Base-by-base conservation (phyloP, 2,797 vertebrate species). In the Siniperca undulata region DNA sequence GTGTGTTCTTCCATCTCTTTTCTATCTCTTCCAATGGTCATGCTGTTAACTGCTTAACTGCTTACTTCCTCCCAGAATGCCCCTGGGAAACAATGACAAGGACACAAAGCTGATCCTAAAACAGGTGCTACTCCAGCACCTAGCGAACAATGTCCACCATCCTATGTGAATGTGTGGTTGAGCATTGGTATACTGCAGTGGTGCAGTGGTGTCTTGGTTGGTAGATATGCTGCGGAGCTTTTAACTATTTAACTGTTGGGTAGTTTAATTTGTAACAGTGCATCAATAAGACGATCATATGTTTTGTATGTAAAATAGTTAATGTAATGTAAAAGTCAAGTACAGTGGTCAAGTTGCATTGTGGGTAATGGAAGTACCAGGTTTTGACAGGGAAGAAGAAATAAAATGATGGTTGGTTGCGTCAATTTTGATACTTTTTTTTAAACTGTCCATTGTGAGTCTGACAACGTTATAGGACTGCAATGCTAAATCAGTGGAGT, bases 11-110 rank as follows among this genome's bases (percentile, higher is more conserved):
- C 71, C 77, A 81, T 85, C 76, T 69, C 71, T 48, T 74, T 74
- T 90, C 72, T 76, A 81, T 85, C 77, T 66, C 70, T 52, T 76
- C 76, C 83, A 93, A 84, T 93, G 92, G 92, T 92, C 89, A 90
- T 88, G 74, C 87, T 74, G 82, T 92, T 94, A 93, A 92, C 84
- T 89, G 86, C 87, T 83, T 74, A 68, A 81, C 77, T 84, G 77
- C 78, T 75, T 52, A 78, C 78, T 82, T 71, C 80, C 79, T 79
- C 77, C 85, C 81, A 78, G 24, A 89, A 85, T 79, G 67, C 87
- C 84, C 80, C 60, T 62, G 79, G 89, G 89, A 89, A 73, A 80
- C 78, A 86, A 74, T 74, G 78, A 90, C 93, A 94, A 89, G 79
- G 78, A 78, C 88, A 91, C 74, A 87, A 77, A 91, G 80, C 82